Evolutionary conservation across 2,113 vertebrate genomes (phyloP).

Genomic region (Anas platyrhynchos): DNA sequence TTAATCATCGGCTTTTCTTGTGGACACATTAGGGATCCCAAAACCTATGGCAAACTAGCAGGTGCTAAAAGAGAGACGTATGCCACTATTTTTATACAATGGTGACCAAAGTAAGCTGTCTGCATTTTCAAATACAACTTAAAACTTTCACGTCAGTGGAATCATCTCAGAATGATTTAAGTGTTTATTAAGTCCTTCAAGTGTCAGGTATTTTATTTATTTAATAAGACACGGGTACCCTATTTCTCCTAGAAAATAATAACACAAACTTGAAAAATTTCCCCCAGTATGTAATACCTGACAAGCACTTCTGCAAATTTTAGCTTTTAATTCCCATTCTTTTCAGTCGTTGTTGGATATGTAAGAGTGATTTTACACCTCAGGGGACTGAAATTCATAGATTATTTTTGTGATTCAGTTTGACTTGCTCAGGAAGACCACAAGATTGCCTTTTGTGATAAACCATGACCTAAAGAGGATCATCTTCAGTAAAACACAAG

Average conservation of each 20-base stretch:
- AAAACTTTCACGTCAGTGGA: neutral
- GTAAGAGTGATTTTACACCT: neutral
- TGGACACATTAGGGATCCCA: neutral
- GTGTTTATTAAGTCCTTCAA: neutral
- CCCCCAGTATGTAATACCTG: neutral
- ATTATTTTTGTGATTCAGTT: neutral
- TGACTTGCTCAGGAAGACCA: neutral
- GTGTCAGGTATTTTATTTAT: neutral
- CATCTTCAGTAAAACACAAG: neutral
- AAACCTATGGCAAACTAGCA: neutral
- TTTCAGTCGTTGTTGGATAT: neutral
- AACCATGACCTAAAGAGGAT: neutral
- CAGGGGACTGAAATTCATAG: neutral
- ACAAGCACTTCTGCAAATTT: neutral
- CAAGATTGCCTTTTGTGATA: neutral
- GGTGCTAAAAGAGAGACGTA: neutral
- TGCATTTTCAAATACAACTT: neutral
- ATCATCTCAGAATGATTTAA: neutral
- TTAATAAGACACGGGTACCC: neutral
- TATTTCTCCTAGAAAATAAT: neutral
- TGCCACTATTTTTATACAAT: rapidly evolving
- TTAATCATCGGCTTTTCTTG: neutral
- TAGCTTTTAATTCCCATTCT: neutral
- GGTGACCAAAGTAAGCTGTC: neutral
- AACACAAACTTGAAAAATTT: neutral